A percentile compares a stretch with the other conserved stretches of the same genome.
Conservation (phyloP, 2,888 invertebrate species). For the Cephonodes hylas region DNA sequence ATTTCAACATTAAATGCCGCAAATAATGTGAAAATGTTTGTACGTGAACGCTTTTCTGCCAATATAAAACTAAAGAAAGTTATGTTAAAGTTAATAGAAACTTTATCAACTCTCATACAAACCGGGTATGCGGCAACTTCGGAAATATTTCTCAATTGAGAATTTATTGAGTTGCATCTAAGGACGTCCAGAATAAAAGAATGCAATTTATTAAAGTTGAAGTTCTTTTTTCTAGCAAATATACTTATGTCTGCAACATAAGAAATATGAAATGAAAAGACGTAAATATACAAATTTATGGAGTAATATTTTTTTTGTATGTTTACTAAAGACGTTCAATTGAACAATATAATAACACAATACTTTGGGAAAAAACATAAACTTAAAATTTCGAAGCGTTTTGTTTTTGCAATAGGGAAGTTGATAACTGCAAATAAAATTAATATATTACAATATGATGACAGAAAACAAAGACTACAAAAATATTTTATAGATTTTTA, state of each 20-base stretch:
- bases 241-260: no score
- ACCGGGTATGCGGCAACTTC: conserved; percentile 17
- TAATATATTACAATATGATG: background rate
- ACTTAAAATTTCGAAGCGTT: background rate
- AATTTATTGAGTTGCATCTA: background rate
- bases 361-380: background rate
- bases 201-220: no score
- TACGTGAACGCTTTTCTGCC: no score
- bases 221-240: no score
- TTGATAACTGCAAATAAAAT: background rate
- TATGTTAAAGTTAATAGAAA: conserved; percentile 41
- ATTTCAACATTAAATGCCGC: no score
- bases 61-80: conserved; percentile 25
- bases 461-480: no score
- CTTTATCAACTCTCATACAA: conserved; percentile 25
- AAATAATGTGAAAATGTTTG: no score
- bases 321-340: background rate
- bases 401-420: background rate
- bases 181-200: no score
- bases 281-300: no score
- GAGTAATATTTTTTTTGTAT: no score
- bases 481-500: background rate
- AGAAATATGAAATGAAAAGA: no score
- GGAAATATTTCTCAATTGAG: background rate
- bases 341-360: no score